Evolutionary conservation across 2,888 invertebrate genomes (phyloP).

Genomic region (Andrena hattorfiana): DNA sequence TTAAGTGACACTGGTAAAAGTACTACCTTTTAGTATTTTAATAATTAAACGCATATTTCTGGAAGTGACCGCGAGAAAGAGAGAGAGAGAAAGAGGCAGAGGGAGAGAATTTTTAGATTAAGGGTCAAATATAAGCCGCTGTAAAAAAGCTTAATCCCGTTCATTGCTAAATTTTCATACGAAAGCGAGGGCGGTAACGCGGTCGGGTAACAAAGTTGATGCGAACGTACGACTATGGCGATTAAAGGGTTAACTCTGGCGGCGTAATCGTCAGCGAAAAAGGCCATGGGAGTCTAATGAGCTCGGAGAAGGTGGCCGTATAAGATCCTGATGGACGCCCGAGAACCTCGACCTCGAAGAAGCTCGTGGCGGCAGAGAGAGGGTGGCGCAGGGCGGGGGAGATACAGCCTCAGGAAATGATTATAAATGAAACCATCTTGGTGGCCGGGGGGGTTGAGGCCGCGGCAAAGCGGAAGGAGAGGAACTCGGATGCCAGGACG

Average conservation of each 20-base stretch:
- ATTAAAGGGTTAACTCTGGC: conserved; percentile 55
- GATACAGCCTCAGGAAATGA: conserved; percentile 82
- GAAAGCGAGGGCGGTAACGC: neutral
- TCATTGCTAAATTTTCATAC: conserved; percentile 29
- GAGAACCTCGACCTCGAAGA: conserved; percentile 57
- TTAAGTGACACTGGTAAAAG: no score
- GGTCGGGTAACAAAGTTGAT: conserved; percentile 27
- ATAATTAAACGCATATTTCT: conserved; percentile 49
- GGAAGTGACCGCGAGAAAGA: conserved; percentile 37
- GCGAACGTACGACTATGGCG: conserved; percentile 32
- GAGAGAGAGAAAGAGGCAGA: no score
- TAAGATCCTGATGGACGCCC: conserved; percentile 63
- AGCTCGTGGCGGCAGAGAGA: conserved; percentile 8
- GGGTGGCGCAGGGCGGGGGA: conserved; percentile 48
- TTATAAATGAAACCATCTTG: conserved; percentile 84
- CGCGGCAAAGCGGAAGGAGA: conserved; percentile 64
- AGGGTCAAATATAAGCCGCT: conserved; percentile 7
- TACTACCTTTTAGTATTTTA: conserved; percentile 8
- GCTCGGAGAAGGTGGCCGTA: conserved; percentile 52
- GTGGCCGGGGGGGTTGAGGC: conserved; percentile 66
- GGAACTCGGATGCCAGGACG: conserved; percentile 77
- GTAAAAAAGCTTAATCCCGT: conserved; percentile 24
- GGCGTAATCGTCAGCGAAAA: conserved; percentile 42
- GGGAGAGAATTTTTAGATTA: neutral
- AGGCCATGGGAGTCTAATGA: conserved; percentile 59